Base-by-base conservation (phyloP, 1,140 invertebrate genomes). In the Apis cerana region DNA sequence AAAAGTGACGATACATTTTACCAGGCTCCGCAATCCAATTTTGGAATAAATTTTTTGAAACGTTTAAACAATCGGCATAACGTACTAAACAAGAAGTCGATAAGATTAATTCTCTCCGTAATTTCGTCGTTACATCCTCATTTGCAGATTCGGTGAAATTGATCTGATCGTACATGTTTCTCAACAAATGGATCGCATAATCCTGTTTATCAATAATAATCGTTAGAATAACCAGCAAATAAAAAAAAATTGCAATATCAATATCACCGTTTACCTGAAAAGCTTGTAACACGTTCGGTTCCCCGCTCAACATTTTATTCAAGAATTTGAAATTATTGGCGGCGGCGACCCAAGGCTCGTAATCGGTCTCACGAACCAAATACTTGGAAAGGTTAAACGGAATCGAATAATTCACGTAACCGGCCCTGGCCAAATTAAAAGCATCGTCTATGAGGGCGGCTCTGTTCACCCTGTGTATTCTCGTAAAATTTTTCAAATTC, bases 401-500 rank as follows among this genome's bases (percentile, higher is more conserved):
- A 2, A 94, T 84, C 0, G 86, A 83, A 64, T 96, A 96, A 27
- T 93, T 70, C 0, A 95, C 33, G 7, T 91, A 85, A 12, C 91
- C 93, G 1, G 89, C 91, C 78, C 91, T 91, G 0, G 94, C 95
- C 52, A 96, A 89, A 84, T 95, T 95, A 80, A 96, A 95, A 1
- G 95, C 92, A 88, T 96, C 96, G 83, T 96, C 95, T 12, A 97
- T 88, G 19, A 97, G 92, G 81, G 96, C 95, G 13, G 95, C 96
- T 82, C 96, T 90, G 79, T 95, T 96, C 1, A 94, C 89, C 12
- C 85, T 72, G 50, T 91, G 85, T 65, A 96, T 95, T 17, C 65
- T 80, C 12, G 86, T 84, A 21, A 83, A 89, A 48, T 93, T 84
- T 0, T 61, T 52, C 0, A 71, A 89, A 12, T 87, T 81, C 12